Evolutionary conservation across 2,113 vertebrate genomes (phyloP).

Genomic region (Ochotona curzoniae): DNA sequence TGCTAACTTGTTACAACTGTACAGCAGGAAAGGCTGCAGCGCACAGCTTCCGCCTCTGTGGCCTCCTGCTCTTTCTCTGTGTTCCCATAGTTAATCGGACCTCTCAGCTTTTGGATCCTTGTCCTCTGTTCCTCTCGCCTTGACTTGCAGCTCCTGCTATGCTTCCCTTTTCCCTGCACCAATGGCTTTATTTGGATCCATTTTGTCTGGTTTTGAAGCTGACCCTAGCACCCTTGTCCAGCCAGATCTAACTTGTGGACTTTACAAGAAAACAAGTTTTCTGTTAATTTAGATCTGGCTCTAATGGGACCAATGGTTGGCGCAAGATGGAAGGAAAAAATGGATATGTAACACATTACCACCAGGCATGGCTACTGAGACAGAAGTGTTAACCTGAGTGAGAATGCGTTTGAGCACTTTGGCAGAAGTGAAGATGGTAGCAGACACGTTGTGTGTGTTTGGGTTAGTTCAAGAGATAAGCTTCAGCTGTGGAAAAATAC

Average conservation of each 20-base stretch:
- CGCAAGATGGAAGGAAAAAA: neutral
- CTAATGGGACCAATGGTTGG: neutral
- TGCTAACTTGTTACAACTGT: too few species aligned
- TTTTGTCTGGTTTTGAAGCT: neutral
- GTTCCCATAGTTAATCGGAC: rapidly evolving
- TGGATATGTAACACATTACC: neutral
- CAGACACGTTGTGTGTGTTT: neutral
- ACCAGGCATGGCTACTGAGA: neutral
- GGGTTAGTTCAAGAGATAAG: neutral
- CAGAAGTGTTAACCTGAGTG: neutral
- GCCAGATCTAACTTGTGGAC: neutral
- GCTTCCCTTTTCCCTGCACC: neutral
- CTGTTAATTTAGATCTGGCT: neutral
- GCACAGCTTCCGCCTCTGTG: too few species aligned
- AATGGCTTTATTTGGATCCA: neutral
- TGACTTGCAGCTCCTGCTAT: neutral
- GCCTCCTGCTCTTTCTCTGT: rapidly evolving
- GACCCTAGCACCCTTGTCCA: neutral
- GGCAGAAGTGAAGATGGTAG: neutral
- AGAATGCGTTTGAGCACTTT: neutral
- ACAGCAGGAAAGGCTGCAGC: neutral
- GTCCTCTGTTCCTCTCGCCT: neutral
- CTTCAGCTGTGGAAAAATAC: neutral
- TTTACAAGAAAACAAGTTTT: neutral
- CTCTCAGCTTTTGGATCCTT: neutral